A percentile compares a stretch with the other conserved stretches of the same genome.
Evolutionary conservation across 2,797 vertebrate genomes (phyloP).

Genomic region (Lophius americanus): DNA sequence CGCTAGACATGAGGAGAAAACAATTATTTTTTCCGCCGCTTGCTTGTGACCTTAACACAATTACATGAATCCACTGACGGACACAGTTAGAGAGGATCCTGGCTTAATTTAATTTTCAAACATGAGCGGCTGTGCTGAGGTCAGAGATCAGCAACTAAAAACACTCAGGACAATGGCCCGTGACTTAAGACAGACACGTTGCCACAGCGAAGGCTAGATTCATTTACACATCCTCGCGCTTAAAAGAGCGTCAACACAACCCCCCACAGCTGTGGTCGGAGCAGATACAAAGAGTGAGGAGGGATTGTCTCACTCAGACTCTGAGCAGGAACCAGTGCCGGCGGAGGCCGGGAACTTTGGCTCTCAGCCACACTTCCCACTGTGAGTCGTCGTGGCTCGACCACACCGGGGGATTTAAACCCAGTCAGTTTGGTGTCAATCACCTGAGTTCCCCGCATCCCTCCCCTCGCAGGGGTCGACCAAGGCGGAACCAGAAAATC

Average conservation of each 20-base stretch:
- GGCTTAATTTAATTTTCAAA: slow-evolving; percentile 3
- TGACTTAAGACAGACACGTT: neutral
- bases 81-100: neutral
- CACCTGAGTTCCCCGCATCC: too few species aligned
- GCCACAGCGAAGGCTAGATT: slow-evolving; percentile 3
- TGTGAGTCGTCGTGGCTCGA: slow-evolving; percentile 12
- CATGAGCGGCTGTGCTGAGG: slow-evolving; percentile 22
- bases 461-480: too few species aligned
- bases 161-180: neutral
- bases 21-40: too few species aligned
- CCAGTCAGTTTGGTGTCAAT: slow-evolving; percentile 12
- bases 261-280: slow-evolving; percentile 14
- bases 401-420: slow-evolving; percentile 16
- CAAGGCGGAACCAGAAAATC: too few species aligned
- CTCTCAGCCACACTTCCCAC: slow-evolving; percentile 33
- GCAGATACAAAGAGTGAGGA: neutral
- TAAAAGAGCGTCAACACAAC: neutral
- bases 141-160: slow-evolving; percentile 28
- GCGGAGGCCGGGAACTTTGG: slow-evolving; percentile 23
- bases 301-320: neutral
- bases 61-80: neutral
- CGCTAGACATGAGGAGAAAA: too few species aligned
- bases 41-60: neutral
- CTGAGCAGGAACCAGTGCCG: slow-evolving; percentile 6
- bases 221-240: neutral